phyloP scores from a whole-genome alignment of 1,140 invertebrate species.

The Aphis craccivora region DNA sequence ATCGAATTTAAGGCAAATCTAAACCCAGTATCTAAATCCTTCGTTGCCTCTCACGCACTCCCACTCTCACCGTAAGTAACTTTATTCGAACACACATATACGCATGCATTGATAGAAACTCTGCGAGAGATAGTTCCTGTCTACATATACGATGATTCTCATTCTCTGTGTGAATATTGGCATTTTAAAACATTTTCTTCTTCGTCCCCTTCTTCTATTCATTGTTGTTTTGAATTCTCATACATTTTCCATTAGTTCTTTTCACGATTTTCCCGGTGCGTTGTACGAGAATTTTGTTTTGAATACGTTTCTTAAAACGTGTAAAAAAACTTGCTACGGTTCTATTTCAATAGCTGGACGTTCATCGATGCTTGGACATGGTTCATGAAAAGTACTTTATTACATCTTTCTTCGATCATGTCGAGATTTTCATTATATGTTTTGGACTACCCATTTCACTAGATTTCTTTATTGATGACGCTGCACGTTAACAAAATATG shows the following conservation, averaged over 20 bases:
- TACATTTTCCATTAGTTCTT: slow-evolving; percentile 26
- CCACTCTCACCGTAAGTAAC: too few species aligned
- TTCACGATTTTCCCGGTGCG: background rate
- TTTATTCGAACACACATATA: background rate
- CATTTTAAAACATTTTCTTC: background rate
- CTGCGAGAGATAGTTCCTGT: background rate
- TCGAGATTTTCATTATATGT: background rate
- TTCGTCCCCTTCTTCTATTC: background rate
- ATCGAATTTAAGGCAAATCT: background rate
- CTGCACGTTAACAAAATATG: background rate
- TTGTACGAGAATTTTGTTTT: background rate
- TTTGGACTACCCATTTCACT: background rate
- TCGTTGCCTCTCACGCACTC: background rate
- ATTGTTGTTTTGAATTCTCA: background rate
- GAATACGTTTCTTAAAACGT: background rate
- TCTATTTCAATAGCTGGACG: background rate
- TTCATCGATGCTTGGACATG: background rate
- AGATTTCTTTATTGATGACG: slow-evolving; percentile 5
- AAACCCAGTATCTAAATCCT: background rate
- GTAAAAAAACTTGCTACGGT: background rate
- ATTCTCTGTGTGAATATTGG: background rate
- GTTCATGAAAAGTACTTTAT: background rate
- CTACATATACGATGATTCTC: background rate
- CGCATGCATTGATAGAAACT: background rate
- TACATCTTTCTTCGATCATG: background rate